A percentile compares a stretch with the other conserved stretches of the same genome.
Evolutionary conservation across 2,113 vertebrate genomes (phyloP).

Genomic region (Phalacrocorax carbo): DNA sequence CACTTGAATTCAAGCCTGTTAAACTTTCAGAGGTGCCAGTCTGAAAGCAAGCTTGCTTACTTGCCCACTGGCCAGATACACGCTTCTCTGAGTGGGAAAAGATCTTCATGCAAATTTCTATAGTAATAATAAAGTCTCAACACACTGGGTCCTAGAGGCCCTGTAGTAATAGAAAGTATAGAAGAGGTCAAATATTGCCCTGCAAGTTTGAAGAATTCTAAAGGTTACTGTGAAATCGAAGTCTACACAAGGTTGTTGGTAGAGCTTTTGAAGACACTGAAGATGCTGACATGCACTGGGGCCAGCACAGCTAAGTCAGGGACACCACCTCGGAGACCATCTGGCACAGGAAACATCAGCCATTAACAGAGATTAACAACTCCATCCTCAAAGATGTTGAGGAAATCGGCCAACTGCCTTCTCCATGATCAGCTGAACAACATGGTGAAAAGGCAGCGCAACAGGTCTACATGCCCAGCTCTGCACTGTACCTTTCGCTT

Average conservation of each 20-base stretch:
- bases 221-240: not conserved
- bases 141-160: not conserved
- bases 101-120: not conserved
- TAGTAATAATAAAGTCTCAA: not conserved
- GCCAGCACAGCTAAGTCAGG: not conserved
- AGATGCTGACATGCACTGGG: not conserved
- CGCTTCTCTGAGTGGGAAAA: not conserved
- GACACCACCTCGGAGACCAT: not conserved
- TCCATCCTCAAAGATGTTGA: not conserved
- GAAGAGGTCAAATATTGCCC: not conserved
- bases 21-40: not conserved
- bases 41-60: not conserved
- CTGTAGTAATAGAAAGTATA: not conserved
- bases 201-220: not conserved
- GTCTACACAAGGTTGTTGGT: not conserved
- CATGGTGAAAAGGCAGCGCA: not conserved
- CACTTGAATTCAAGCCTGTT: not conserved
- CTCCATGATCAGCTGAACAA: not conserved
- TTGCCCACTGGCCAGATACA: too few relatives aligned
- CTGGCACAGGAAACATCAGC: not conserved
- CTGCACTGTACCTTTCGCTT: not conserved
- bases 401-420: not conserved
- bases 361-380: not conserved
- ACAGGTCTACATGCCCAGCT: not conserved
- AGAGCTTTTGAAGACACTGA: not conserved